Conservation (phyloP, 1,140 invertebrate species). For the Cydia amplana region DNA sequence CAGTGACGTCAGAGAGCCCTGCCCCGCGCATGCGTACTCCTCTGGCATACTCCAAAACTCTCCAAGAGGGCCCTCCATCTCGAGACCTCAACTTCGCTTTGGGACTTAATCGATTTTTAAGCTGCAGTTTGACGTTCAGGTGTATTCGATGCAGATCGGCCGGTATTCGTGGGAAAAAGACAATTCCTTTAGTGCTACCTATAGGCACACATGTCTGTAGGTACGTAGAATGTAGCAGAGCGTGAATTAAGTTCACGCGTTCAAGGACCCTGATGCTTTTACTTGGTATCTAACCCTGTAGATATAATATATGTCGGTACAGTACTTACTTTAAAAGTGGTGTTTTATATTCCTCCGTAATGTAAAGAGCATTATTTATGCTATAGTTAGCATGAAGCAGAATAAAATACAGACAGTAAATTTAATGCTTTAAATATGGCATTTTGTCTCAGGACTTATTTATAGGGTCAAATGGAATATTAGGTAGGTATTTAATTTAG, state of each 20-base stretch:
- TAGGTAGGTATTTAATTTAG: too few relatives aligned
- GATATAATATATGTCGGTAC: background rate
- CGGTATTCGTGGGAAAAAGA: background rate
- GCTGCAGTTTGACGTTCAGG: constrained; percentile 57
- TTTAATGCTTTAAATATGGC: too few relatives aligned
- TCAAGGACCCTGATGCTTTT: background rate
- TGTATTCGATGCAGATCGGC: constrained; percentile 41
- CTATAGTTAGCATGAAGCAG: too few relatives aligned
- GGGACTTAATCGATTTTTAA: constrained; percentile 76
- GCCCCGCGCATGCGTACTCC: constrained; percentile 65
- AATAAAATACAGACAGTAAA: too few relatives aligned
- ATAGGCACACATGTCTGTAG: background rate
- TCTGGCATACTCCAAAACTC: constrained; percentile 63
- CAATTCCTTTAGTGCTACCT: background rate
- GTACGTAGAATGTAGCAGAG: background rate
- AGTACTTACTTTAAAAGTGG: background rate
- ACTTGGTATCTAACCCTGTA: background rate
- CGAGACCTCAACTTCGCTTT: constrained; percentile 75
- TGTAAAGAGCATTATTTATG: background rate
- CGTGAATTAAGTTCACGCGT: constrained; percentile 17
- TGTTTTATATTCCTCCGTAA: background rate
- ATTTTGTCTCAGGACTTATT: too few relatives aligned
- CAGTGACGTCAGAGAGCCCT: constrained; percentile 71
- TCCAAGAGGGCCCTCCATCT: constrained; percentile 70
- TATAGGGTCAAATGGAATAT: too few relatives aligned